Percentiles rank a stretch among this genome's conserved stretches.
phyloP scores from a whole-genome alignment of 2,113 vertebrate species.

The Mugil cephalus region DNA sequence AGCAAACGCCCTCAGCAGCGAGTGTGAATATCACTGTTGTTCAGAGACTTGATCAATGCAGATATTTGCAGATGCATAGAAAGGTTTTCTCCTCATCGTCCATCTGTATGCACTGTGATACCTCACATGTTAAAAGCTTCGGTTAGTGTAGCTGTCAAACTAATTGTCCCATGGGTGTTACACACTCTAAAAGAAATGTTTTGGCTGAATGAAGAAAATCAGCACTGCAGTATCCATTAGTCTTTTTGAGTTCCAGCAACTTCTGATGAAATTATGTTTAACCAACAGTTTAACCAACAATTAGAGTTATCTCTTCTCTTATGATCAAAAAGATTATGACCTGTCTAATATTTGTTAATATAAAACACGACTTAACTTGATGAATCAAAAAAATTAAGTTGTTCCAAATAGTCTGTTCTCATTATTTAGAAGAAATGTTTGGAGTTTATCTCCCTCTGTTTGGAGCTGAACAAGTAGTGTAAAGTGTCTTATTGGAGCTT shows the following conservation, averaged over 20 bases:
- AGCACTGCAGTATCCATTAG: too few species aligned
- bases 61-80: constrained; percentile 35
- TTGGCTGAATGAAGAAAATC: background rate
- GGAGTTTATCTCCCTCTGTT: background rate
- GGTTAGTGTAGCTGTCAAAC: constrained; percentile 22
- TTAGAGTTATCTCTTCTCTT: too few species aligned
- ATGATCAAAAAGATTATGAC: too few species aligned
- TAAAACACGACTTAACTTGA: too few species aligned
- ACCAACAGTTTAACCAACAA: too few species aligned
- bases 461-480: background rate
- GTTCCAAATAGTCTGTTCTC: too few species aligned
- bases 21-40: constrained; percentile 5
- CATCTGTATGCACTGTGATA: constrained; percentile 27
- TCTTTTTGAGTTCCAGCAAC: too few species aligned
- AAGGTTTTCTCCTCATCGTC: constrained; percentile 3
- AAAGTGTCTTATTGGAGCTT: background rate
- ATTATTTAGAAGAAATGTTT: too few species aligned
- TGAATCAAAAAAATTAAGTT: too few species aligned
- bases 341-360: too few species aligned
- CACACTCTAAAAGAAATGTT: background rate
- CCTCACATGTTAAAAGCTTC: constrained; percentile 24
- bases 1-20: constrained; percentile 12
- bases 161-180: background rate
- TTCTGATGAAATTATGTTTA: too few species aligned
- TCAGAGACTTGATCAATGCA: constrained; percentile 49